These are phyloP conservation scores for Saccostrea cuccullata DNA, from an alignment of 1,140 invertebrate species.

Conservation along the genomic window DNA sequence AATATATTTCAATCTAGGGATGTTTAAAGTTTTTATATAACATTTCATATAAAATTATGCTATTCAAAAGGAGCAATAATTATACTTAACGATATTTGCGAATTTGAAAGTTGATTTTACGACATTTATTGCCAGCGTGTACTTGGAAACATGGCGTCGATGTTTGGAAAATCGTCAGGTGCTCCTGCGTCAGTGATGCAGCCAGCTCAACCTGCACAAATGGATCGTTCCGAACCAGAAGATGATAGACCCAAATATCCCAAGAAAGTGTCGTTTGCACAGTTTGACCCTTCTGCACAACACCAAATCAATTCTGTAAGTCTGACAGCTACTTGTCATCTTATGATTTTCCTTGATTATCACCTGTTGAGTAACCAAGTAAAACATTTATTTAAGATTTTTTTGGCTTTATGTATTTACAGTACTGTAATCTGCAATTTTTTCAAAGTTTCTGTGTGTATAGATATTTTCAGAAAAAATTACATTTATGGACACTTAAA, in stretches of 20 bases:
- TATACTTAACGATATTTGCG: background rate
- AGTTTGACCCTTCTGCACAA: background rate
- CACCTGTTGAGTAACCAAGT: too few relatives aligned
- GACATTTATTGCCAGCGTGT: conserved; percentile 55
- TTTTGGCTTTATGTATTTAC: too few relatives aligned
- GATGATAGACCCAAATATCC: conserved; percentile 36
- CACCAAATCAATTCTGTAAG: background rate
- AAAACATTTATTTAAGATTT: too few relatives aligned
- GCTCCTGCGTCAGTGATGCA: background rate
- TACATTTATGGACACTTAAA: too few relatives aligned
- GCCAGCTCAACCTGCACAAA: conserved; percentile 32
- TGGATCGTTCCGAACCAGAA: conserved; percentile 41
- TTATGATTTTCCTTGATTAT: too few relatives aligned
- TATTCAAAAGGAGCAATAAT: too few relatives aligned
- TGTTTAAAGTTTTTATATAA: too few relatives aligned
- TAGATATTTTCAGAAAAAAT: too few relatives aligned
- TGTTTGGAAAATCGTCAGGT: background rate
- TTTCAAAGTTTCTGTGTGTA: too few relatives aligned
- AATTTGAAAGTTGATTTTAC: conserved; percentile 48
- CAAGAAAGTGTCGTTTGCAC: conserved; percentile 44
- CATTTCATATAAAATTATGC: too few relatives aligned
- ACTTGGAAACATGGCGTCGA: conserved; percentile 52
- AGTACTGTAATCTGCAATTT: too few relatives aligned
- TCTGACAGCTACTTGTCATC: background rate
- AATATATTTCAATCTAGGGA: background rate